Evolutionary conservation across 2,797 vertebrate genomes (phyloP), one percentile per base, ranked within the genome.

Genomic region (Muscicapa comitata): DNA sequence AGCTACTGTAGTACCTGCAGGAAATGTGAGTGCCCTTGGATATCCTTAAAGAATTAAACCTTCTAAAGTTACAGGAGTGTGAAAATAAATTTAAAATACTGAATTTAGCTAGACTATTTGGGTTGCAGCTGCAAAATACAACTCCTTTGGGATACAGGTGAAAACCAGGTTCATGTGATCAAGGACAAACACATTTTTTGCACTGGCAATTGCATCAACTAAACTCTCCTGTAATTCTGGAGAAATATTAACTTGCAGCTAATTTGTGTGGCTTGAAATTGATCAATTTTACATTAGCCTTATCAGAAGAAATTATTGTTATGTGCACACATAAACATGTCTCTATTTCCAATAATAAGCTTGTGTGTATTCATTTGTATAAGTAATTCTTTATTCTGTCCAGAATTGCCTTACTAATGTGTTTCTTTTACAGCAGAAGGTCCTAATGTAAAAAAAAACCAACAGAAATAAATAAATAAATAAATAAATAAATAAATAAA

Each of bases 1-100:
- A 95, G 71, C 90, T 95, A 86, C 40, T 59, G 35, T 33, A 84
- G 20, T 90, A 87, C 40, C 63, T 91, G 65, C 51, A 86, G 63
- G 23, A 97, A 95, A 90, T 94, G 55, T 91, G 58, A 90, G 8
- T 96, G 68, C 23, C 73, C 72, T 95, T 95, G 72, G 59, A 86
- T 91, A 94, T 77, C 77, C 59, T 94, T 86, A 95, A 75, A 80
- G 53, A 95, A 35, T 62, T 95, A 88, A 87, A 66, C 59, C 48
- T 73, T 91, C 90, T 77, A 81, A 94, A 42, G 54, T 95, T 91
- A 62, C 25, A 13, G 16, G 31, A 90, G 38, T 84, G 35, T 77
- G 43, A 86, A 29, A 96, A 91, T 75, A 42, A 68, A 88, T 86
- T 85, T 91, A 50, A 87, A 87, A 93, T 42, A 55, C 33, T 89